Conservation (phyloP, 1,140 invertebrate genomes). For the Drosophila parvula region DNA sequence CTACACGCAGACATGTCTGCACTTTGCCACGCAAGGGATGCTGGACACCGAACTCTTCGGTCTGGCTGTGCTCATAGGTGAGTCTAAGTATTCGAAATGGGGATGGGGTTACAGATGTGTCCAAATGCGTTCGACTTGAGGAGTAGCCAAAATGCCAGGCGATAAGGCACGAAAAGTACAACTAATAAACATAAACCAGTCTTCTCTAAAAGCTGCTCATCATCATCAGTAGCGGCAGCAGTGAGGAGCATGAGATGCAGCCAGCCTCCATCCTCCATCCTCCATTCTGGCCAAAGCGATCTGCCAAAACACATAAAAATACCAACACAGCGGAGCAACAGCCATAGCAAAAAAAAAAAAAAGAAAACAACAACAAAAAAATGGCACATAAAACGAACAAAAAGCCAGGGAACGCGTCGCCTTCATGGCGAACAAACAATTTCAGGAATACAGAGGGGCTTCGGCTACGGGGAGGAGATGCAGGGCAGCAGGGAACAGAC, state of each 20-base stretch:
- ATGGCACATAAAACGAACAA: conserved; percentile 71
- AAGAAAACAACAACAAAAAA: conserved; percentile 16
- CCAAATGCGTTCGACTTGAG: conserved; percentile 24
- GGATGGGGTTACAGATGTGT: background rate
- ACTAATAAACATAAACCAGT: conserved; percentile 83
- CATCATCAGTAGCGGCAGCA: conserved; percentile 49
- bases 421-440: conserved; percentile 78
- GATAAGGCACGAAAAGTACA: conserved; percentile 79
- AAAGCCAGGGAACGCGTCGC: conserved; percentile 66
- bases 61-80: conserved; percentile 91
- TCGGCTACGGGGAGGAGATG: conserved; percentile 5
- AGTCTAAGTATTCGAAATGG: conserved; percentile 69
- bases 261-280: no score
- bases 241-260: conserved; percentile 2
- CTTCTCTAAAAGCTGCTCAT: conserved; percentile 79
- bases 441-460: conserved; percentile 62
- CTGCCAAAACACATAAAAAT: conserved; percentile 79
- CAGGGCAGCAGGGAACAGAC: conserved; percentile 60
- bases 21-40: conserved; percentile 91
- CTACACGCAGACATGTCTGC: conserved; percentile 91
- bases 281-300: conserved; percentile 57
- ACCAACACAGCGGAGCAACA: conserved; percentile 57
- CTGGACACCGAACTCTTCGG: conserved; percentile 93
- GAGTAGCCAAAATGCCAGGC: conserved; percentile 57
- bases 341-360: background rate